Evolutionary conservation across 92 coral and sea anemone genomes (phyloP).

Genomic region (Porites divaricata): DNA sequence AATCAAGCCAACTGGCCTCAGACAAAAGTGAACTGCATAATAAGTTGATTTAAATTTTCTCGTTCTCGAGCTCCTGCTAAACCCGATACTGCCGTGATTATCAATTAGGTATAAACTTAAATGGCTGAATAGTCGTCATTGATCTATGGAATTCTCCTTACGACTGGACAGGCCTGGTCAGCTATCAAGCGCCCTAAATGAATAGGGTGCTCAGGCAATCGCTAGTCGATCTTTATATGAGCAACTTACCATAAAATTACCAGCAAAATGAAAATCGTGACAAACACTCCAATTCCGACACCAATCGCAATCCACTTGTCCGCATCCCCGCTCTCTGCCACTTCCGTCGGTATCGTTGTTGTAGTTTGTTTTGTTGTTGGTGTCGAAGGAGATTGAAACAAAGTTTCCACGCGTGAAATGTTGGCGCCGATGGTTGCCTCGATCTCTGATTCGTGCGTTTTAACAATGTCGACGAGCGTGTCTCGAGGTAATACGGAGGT

Average conservation of each 20-base stretch:
- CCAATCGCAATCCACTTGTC: not conserved
- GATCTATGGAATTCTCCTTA: too few species aligned
- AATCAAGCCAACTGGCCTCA: too few species aligned
- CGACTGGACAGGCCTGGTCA: too few species aligned
- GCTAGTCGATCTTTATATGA: too few species aligned
- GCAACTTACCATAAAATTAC: not conserved
- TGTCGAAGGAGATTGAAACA: not conserved
- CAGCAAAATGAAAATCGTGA: not conserved
- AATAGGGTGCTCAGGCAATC: too few species aligned
- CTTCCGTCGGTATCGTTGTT: not conserved
- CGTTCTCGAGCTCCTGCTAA: too few species aligned
- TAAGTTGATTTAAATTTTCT: too few species aligned
- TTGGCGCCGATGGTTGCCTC: not conserved
- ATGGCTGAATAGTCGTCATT: too few species aligned
- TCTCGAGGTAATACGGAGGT: not conserved
- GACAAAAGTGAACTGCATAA: too few species aligned
- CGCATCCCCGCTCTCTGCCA: not conserved
- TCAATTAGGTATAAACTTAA: too few species aligned
- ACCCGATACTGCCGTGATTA: too few species aligned
- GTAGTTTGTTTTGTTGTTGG: not conserved
- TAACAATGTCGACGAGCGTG: slow-evolving; percentile 4
- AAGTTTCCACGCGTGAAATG: not conserved
- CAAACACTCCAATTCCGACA: not conserved
- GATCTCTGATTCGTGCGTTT: not conserved
- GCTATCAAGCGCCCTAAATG: too few species aligned